Percentiles rank a stretch among this genome's conserved stretches.
Evolutionary conservation across 1,140 invertebrate species (phyloP).

Genomic region (Rhyzopertha dominica): DNA sequence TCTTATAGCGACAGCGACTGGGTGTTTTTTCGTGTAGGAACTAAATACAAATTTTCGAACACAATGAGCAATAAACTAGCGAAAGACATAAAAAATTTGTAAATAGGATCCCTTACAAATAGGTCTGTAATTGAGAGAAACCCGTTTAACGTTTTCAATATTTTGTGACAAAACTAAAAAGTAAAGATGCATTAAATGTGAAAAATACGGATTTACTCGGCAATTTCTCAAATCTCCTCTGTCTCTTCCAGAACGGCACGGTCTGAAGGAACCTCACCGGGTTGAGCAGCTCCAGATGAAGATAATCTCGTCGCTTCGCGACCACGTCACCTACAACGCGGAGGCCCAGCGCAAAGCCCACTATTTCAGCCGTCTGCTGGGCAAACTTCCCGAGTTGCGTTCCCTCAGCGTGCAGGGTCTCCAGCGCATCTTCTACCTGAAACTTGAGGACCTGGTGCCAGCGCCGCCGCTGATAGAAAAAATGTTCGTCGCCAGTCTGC

Average conservation of each 20-base stretch:
- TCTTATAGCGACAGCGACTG: too few relatives aligned
- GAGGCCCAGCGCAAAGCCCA: slow-evolving; percentile 83
- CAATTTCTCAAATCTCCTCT: too few relatives aligned
- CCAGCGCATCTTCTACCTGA: slow-evolving; percentile 90
- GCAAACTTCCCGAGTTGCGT: slow-evolving; percentile 85
- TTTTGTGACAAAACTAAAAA: too few relatives aligned
- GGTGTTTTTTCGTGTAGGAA: too few relatives aligned
- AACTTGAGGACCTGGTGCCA: slow-evolving; percentile 86
- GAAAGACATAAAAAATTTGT: too few relatives aligned
- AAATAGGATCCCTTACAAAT: too few relatives aligned
- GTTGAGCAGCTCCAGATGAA: slow-evolving; percentile 94
- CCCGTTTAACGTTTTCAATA: too few relatives aligned
- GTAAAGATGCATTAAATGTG: too few relatives aligned
- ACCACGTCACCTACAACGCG: slow-evolving; percentile 91
- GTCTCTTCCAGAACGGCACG: slow-evolving; percentile 80
- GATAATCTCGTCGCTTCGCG: slow-evolving; percentile 86
- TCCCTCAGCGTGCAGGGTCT: slow-evolving; percentile 88
- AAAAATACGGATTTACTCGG: too few relatives aligned
- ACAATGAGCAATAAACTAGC: too few relatives aligned
- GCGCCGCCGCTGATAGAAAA: slow-evolving; percentile 89
- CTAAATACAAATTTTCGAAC: too few relatives aligned
- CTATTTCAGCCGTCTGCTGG: slow-evolving; percentile 86
- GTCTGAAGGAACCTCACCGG: slow-evolving; percentile 82
- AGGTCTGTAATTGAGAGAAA: too few relatives aligned
- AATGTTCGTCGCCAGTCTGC: slow-evolving; percentile 90